Base-by-base conservation (phyloP, 2,888 invertebrate species). In the Poecilus cupreus region DNA sequence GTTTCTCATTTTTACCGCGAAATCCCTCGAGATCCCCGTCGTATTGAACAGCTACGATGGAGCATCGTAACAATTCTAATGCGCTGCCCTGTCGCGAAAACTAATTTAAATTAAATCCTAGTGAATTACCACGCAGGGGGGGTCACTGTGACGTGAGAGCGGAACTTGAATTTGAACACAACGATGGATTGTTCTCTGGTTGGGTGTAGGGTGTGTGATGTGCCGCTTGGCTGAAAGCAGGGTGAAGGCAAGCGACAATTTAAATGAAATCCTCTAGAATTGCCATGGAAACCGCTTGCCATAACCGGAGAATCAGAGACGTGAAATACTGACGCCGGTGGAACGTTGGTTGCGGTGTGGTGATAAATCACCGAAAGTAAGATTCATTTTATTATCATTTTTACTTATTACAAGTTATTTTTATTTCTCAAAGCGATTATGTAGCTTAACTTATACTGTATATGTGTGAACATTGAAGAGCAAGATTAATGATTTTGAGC, bases 21-120 rank as follows among this genome's bases (percentile, higher is more conserved):
- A 84, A 84, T 84, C 84, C 83, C 82, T 82, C 49, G 82, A 83
- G 84, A 84, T 83, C 82, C 32, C 83, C 84, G 82, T 82, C 87
- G 86, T 87, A 87, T 87, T 85, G 87, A 87, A 87, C 87, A 86
- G 86, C 82, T 24, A 60, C 32, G 32, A 32, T 6, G 32, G 32
- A 32, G 32, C 60, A 60, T 60, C 64, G 85, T 85, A 85, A 85
- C 87, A 86, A 86, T 86, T 86, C 86, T 87, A 86, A 87, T 86
- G 86, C 86, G 84, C 86, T 85, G 84, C 86, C 86, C 86, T 85
- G 86, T 87, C 88, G 86, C 88, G 88, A 88, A 93, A 93, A 93
- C 93, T 93, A 93, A 93, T 93, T 93, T 93, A 93, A 93, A 93
- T 93, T 93, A 93, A 93, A 93, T 93, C 93, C 93, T 92, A 92